Percentiles rank a stretch among this genome's conserved stretches.
Evolutionary conservation across 2,797 vertebrate genomes (phyloP).

Genomic region (Lateolabrax maculatus): DNA sequence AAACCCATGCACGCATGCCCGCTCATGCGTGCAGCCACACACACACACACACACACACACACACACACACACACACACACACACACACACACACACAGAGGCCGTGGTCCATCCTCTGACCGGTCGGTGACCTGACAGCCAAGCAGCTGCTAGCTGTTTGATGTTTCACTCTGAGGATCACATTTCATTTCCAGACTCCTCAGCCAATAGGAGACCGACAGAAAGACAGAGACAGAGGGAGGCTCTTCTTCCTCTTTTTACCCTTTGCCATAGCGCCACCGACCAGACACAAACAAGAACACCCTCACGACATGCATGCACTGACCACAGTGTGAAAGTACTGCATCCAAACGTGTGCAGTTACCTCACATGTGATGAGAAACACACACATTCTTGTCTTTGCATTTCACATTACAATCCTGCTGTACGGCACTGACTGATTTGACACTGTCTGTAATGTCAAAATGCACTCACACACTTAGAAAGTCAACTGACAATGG

Average conservation of each 20-base stretch:
- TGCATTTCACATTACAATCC: background rate
- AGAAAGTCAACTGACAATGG: constrained; percentile 48
- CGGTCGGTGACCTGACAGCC: constrained; percentile 83
- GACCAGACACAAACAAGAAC: constrained; percentile 50
- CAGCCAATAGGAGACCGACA: constrained; percentile 75
- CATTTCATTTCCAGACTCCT: constrained; percentile 80
- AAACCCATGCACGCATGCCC: constrained; percentile 3
- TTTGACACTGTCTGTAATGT: too few relatives aligned
- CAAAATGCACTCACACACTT: constrained; percentile 38
- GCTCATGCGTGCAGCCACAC: background rate
- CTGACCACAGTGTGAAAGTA: too few relatives aligned
- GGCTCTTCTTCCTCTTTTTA: constrained; percentile 59
- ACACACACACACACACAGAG: constrained; percentile 49
- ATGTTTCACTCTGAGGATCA: constrained; percentile 85
- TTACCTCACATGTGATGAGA: background rate
- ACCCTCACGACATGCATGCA: background rate
- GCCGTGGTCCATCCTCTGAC: constrained; percentile 84
- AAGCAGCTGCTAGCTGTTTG: constrained; percentile 87
- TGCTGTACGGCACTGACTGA: constrained; percentile 4
- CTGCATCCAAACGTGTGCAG: too few relatives aligned
- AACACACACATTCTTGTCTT: background rate
- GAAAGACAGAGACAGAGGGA: constrained; percentile 52
- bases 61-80: constrained; percentile 20
- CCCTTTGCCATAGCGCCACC: constrained; percentile 40
- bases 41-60: background rate